Conservation (phyloP, 2,888 invertebrate species). For the Ectemnius lituratus region DNA sequence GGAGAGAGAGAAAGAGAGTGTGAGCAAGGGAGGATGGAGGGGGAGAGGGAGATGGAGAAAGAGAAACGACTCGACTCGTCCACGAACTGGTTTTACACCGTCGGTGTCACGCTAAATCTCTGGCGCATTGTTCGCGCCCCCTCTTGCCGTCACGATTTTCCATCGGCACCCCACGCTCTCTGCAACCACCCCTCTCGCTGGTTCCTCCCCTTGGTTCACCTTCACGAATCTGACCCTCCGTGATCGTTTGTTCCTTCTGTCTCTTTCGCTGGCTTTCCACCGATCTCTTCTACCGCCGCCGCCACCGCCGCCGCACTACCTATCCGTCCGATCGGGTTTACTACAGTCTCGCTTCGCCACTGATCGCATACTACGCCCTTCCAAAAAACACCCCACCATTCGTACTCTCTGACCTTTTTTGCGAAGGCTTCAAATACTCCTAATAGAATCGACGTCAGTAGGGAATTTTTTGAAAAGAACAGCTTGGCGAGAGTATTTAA, state of each 20-base stretch:
- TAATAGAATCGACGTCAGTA: conserved; percentile 25
- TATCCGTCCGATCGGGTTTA: conserved; percentile 47
- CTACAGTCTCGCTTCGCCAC: conserved; percentile 42
- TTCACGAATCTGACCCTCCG: conserved; percentile 42
- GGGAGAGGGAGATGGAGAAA: conserved; percentile 1
- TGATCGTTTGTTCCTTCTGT: not conserved
- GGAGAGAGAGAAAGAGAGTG: not conserved
- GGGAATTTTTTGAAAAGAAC: not conserved
- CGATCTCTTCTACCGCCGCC: not conserved
- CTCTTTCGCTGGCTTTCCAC: conserved; percentile 33
- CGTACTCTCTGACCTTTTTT: conserved; percentile 18
- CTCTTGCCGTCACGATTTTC: conserved; percentile 65
- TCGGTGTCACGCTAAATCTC: conserved; percentile 74
- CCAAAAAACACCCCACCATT: conserved; percentile 21
- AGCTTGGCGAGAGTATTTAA: not conserved
- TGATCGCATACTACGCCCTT: conserved; percentile 15
- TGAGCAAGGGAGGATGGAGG: too few species aligned
- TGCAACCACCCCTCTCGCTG: conserved; percentile 43
- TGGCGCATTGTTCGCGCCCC: conserved; percentile 71
- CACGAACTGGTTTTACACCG: conserved; percentile 66
- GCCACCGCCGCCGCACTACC: conserved; percentile 7
- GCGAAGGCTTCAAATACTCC: not conserved
- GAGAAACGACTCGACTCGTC: conserved; percentile 22
- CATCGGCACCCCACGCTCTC: conserved; percentile 65
- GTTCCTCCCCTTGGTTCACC: conserved; percentile 39